Base-by-base conservation (phyloP, 2,888 invertebrate genomes). In the Chalcosyrphus nemorum region DNA sequence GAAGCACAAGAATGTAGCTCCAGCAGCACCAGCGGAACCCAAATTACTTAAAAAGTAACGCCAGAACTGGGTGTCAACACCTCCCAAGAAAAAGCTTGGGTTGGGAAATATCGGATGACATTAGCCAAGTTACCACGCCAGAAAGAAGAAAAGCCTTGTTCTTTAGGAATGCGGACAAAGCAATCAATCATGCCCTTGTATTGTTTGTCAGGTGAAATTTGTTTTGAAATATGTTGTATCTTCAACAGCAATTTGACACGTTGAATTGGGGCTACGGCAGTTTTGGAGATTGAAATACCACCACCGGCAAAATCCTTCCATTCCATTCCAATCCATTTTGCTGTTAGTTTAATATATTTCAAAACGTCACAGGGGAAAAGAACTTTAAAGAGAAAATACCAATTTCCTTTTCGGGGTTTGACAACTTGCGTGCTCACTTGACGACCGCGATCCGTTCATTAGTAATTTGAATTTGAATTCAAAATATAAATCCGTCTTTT, bases 61-160 rank as follows among this genome's bases (percentile, higher is more conserved):
- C 96, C 96, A 96, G 93, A 97, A 98, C 89, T 96, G 95, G 56
- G 94, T 98, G 91, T 97, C 95, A 54, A 98, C 94, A 41, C 95
- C 96, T 43, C 94, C 94, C 88, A 98, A 92, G 92, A 99, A 98
- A 98, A 93, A 47, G 98, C 98, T 92, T 98, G 97, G 32, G 97
- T 97, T 65, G 98, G 97, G 93, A 98, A 98, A 92, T 98, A 98
- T 89, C 98, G 93, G 91, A 98, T 95, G 76, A 98, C 98, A 91
- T 98, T 98, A 87, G 98, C 98, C 82, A 97, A 90, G 92, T 98
- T 98, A 88, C 98, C 98, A 90, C 98, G 95, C 98, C 98, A 98
- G 89, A 95, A 95, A 59, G 97, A 95, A 0, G 93, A 85, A 68
- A 97, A 92, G 70, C 98, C 97, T 91, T 97, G 97, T 92, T 97